Percentiles rank a stretch among this genome's conserved stretches.
phyloP scores from a whole-genome alignment of 2,888 invertebrate species.

The Dynastes maya region DNA sequence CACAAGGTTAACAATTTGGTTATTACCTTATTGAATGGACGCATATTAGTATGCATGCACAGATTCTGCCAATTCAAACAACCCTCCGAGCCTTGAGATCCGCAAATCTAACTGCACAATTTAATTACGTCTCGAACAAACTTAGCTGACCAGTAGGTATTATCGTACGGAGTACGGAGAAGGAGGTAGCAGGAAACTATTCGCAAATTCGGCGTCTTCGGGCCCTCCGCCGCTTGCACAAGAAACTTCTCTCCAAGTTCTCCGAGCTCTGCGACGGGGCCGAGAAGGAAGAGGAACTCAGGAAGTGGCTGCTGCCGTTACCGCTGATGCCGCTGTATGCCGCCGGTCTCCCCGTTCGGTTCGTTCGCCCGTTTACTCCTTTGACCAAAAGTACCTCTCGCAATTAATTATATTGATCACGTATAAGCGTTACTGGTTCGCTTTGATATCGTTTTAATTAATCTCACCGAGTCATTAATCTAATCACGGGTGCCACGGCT shows the following conservation, averaged over 20 bases:
- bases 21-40: constrained; percentile 61
- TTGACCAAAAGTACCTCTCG: constrained; percentile 57
- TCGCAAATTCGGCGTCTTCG: constrained; percentile 68
- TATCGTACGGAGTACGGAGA: constrained; percentile 60
- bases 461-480: constrained; percentile 46
- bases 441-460: constrained; percentile 52
- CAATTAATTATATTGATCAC: constrained; percentile 59
- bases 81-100: constrained; percentile 53
- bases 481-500: constrained; percentile 31
- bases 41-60: constrained; percentile 67
- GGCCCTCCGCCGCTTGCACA: constrained; percentile 46
- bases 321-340: constrained; percentile 18
- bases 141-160: constrained; percentile 69
- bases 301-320: constrained; percentile 29
- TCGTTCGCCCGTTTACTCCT: constrained; percentile 52
- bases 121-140: constrained; percentile 67
- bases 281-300: constrained; percentile 55
- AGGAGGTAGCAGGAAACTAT: constrained; percentile 64
- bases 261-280: constrained; percentile 57
- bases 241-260: constrained; percentile 62
- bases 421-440: constrained; percentile 54
- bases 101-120: constrained; percentile 67
- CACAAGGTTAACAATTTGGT: constrained; percentile 50
- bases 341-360: background rate
- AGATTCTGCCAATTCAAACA: constrained; percentile 65